phyloP scores from a whole-genome alignment of 1,140 invertebrate genomes.

The Drosophila varians region DNA sequence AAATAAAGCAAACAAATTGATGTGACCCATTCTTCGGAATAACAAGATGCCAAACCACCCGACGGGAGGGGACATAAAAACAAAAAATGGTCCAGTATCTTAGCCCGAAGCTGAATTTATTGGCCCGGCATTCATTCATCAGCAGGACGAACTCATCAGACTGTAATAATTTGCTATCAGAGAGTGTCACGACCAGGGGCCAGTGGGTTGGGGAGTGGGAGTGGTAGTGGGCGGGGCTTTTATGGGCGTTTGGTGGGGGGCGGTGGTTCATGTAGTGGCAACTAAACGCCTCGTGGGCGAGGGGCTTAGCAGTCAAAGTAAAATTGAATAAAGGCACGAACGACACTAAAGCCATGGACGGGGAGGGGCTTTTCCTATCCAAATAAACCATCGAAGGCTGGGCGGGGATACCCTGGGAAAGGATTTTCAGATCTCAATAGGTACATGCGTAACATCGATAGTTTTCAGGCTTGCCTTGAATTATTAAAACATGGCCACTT shows the following conservation, averaged over 20 bases:
- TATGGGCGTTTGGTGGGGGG: not conserved
- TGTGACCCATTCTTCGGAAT: conserved; percentile 39
- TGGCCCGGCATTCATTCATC: conserved; percentile 75
- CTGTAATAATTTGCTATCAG: conserved; percentile 81
- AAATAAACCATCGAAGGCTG: conserved; percentile 16
- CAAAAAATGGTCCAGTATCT: conserved; percentile 47
- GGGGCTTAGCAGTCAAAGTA: conserved; percentile 62
- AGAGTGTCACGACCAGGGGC: conserved; percentile 62
- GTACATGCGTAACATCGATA: not conserved
- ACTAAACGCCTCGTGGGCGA: conserved; percentile 36
- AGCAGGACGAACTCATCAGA: conserved; percentile 76
- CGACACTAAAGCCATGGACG: conserved; percentile 17
- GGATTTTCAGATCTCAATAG: conserved; percentile 9
- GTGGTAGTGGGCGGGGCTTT: conserved; percentile 6
- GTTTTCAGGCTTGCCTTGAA: not conserved
- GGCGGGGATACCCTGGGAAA: conserved; percentile 8
- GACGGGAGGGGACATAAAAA: conserved; percentile 4
- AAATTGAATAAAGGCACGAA: conserved; percentile 78
- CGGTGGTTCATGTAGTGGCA: conserved; percentile 25
- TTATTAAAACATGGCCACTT: not conserved
- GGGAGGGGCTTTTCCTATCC: conserved; percentile 8
- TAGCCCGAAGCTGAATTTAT: conserved; percentile 73
- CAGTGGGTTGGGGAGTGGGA: no score
- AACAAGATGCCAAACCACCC: conserved; percentile 16
- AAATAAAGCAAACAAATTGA: conserved; percentile 80